Evolutionary conservation across 2,113 vertebrate genomes (phyloP), one percentile per base, ranked within the genome.

Genomic region (Pontoporia blainvillei): DNA sequence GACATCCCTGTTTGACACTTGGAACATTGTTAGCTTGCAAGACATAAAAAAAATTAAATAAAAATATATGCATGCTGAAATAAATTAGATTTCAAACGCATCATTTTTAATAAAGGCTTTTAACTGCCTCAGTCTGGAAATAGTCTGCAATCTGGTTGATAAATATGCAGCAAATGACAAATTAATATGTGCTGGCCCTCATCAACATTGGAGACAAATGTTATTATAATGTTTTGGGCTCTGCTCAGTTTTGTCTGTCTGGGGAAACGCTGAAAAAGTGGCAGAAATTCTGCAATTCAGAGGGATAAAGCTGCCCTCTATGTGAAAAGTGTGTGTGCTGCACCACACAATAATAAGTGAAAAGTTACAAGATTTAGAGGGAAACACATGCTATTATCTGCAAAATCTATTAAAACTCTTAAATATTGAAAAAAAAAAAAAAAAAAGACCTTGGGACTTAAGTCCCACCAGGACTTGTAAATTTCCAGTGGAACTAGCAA

Each of bases 91-190:
- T 97, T 98, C 92, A 97, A 86, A 86, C 90, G 59, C 89, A 91
- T 90, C 94, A 75, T 76, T 97, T 98, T 98, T 98, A 97, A 96
- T 96, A 97, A 97, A 98, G 79, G 73, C 44, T 98, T 98, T 98
- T 97, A 98, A 97, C 93, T 97, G 91, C 64, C 46, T 96, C 88
- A 57, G 92, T 94, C 98, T 97, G 96, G 85, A 95, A 98, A 97
- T 91, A 95, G 90, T 96, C 94, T 97, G 93, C 91, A 98, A 98
- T 98, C 96, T 98, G 91, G 5, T 97, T 97, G 97, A 98, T 96
- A 98, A 98, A 98, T 98, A 98, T 85, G 66, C n/a, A 72, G 95
- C 83, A 97, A 98, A 98, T 98, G 98, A 98, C 95, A 98, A 98
- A 98, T 98, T 98, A 98, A 97, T 98, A 98, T 83, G 95, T 97